Evolutionary conservation across 2,113 vertebrate species (phyloP), one percentile per base, ranked within the genome.

Genomic region (Cebus imitator): DNA sequence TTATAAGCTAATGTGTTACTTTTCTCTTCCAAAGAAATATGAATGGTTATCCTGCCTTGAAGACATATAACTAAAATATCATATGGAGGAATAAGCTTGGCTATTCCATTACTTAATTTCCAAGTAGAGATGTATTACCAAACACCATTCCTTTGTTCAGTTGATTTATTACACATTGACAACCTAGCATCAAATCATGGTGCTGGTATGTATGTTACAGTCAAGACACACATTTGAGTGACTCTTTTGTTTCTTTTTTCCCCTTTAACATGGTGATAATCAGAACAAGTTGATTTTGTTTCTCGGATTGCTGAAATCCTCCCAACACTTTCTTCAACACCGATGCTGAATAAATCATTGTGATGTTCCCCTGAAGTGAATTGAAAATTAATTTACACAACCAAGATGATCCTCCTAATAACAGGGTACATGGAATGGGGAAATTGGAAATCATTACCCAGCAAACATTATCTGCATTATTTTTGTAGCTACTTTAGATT

Each of bases 361-460:
- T 99, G 99, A 99, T 99, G 99, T 99, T 98, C 98, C 98, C 98
- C 98, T 98, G 99, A 99, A 99, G 99, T 99, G 99, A 99, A 99
- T 99, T 99, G 99, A 99, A 99, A 99, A 99, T 99, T 99, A 99
- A 99, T 99, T 99, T 99, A 99, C 98, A 98, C 98, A 98, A 98
- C 99, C 98, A 98, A 99, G 98, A 99, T 99, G 98, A 99, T 99
- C 98, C 98, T 98, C 98, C 99, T 99, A 99, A 99, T 99, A 99
- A 99, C 98, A 98, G 98, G 98, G 98, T 99, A 99, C 98, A 99
- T 98, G 98, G 98, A 98, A 99, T 98, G 98, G 98, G 98, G 98
- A 99, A 99, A 99, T 99, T 99, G 99, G 98, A 99, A 99, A 99
- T 99, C 99, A 99, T 99, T 99, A 99, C 98, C 99, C 99, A 98